Evolutionary conservation across 2,113 vertebrate species (phyloP).

Genomic region (Sprattus sprattus): DNA sequence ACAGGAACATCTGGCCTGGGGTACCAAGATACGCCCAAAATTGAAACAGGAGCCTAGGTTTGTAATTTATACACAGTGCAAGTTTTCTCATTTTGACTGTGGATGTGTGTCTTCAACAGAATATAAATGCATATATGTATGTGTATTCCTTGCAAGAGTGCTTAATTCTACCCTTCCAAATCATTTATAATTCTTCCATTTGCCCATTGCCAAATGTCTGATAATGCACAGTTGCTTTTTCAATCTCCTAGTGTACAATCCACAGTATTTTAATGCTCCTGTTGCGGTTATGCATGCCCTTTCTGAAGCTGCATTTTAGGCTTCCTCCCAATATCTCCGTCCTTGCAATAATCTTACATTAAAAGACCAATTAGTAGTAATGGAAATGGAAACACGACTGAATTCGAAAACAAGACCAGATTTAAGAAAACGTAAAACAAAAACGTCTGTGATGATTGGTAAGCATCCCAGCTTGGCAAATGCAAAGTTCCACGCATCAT

Average conservation of each 20-base stretch:
- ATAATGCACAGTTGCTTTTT: neutral
- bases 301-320: neutral
- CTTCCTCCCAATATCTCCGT: neutral
- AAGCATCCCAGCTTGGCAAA: slow-evolving; percentile 15
- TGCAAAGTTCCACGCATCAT: neutral
- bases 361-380: neutral
- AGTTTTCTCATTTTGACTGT: neutral
- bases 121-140: neutral
- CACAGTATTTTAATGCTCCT: neutral
- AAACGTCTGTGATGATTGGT: neutral
- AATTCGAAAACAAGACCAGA: neutral
- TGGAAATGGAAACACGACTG: neutral
- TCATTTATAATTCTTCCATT: neutral
- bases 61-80: neutral
- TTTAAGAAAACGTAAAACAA: neutral
- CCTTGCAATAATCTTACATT: neutral
- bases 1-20: neutral
- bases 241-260: neutral
- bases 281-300: neutral
- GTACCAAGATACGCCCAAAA: too few relatives aligned
- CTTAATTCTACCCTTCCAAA: neutral
- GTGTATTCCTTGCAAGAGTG: neutral
- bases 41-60: neutral
- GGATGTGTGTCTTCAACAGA: neutral
- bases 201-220: neutral